Evolutionary conservation across 2,888 invertebrate genomes (phyloP), one percentile per base, ranked within the genome.

Genomic region (Ditylenchus weischeri): DNA sequence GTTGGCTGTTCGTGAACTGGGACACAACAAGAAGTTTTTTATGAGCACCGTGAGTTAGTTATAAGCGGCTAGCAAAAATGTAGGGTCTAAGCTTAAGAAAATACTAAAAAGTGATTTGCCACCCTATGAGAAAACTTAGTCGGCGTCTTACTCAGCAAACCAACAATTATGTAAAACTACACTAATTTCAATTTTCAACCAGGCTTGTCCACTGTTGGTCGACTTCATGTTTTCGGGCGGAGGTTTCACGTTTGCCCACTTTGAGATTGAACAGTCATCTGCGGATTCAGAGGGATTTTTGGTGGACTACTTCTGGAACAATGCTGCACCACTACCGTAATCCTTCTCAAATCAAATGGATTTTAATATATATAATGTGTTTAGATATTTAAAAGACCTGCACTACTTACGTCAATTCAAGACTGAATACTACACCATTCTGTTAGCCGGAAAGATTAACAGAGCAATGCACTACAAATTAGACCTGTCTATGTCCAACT

Each of bases 11-110:
- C 36, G 72, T 18, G 64, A 72, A 38, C 64, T 71, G n/a, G 71
- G 71, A 35, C 71, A 71, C 50, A 71, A 71, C 36, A 38, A 64
- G 58, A 72, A 72, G 38, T 71, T 72, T 48, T 69, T 64, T 47
- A 50, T 72, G 51, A 69, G 68, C 61, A 71, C 71, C 11, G 71
- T 70, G 50, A 70, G 21, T 36, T 29, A n/a, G 21, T 23, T 43
- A 2, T 43, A 43, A 43, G 8, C 3, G 15, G 8, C 15, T 13
- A 15, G 8, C 1, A 6, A 43, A 43, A 15, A 43, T 43, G 43
- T 8, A 43, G 43, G 15, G 8, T 10, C 8, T 4, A 29, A 29
- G 29, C 29, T 29, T 29, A 29, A 29, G 5, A 29, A 29, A 29
- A 2, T 29, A n/a, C n/a, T n/a, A n/a, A n/a, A n/a, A n/a, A n/a